Evolutionary conservation across 2,113 vertebrate species (phyloP).

Genomic region (Nymphicus hollandicus): DNA sequence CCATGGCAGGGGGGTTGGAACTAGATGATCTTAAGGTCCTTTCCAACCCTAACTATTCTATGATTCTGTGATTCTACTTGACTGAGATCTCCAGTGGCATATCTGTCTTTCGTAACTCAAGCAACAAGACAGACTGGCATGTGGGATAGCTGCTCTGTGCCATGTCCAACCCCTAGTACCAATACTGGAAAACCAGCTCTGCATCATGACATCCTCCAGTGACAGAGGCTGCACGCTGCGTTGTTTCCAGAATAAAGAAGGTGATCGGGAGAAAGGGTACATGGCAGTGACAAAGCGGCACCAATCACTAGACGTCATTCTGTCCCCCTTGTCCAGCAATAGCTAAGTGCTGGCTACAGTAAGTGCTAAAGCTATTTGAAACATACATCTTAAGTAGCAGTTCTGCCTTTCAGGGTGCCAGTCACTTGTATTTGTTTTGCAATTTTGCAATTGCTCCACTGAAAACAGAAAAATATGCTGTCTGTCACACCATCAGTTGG

Average conservation of each 20-base stretch:
- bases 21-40: too few relatives aligned
- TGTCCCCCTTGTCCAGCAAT: background rate
- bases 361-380: background rate
- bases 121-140: background rate
- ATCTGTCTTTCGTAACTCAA: background rate
- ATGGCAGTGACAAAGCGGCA: background rate
- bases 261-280: background rate
- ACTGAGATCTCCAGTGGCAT: background rate
- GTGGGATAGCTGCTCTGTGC: background rate
- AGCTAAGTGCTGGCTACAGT: background rate
- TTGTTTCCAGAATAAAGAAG: background rate
- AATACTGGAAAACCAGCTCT: background rate
- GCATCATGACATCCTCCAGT: background rate
- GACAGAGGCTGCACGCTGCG: background rate
- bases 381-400: background rate
- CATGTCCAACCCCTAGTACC: background rate
- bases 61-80: too few relatives aligned
- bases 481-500: constrained; percentile 15
- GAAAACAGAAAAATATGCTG: background rate
- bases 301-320: background rate
- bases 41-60: too few relatives aligned
- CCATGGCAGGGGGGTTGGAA: too few relatives aligned
- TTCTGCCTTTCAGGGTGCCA: background rate
- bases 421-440: background rate
- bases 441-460: background rate